Base-by-base conservation (phyloP, 2,113 vertebrate genomes). In the Bubo blakistoni region DNA sequence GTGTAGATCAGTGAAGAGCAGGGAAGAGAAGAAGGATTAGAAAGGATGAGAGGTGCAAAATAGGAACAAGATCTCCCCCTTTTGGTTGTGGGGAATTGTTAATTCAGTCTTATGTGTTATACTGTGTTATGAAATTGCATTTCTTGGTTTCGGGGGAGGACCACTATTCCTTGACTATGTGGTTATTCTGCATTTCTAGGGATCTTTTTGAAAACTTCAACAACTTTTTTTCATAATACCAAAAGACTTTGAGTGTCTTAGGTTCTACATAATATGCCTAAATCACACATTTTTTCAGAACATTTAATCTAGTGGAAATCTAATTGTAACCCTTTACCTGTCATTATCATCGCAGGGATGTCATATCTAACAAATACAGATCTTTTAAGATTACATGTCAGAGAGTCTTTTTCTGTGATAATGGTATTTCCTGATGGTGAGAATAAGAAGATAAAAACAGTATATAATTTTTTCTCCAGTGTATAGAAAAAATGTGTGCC, bases 1-100 rank as follows among this genome's bases (percentile, higher is more conserved):
- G 8, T 34, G 24, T 8, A 54, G 10, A 47, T 47, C 52, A 67
- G 29, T 32, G 25, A 90, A 65, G 14, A 65, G 3, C 17, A 65
- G 27, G 11, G 9, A 44, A 72, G 11, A 4, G 18, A 79, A 46
- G 15, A 32, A 90, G 7, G 9, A 38, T 76, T 62, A 52, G 9
- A 38, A 86, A 67, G 36, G 19, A 30, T 36, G 11, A 16, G 25
- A 88, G 3, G 11, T 76, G 40, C 36, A 36, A 92, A 90, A 25
- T 15, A 58, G 7, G 24, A 65, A 52, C 12, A 69, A 6, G 5
- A 49, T 1, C 0, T 61, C 11, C 11, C 6, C 6, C 10, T 46
- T 86, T 72, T 69, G 7, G 2, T 40, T 88, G 24, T 40, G 18
- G 6, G 4, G 6, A 76, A 44, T 38, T 55, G 13, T 57, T 83